Base-by-base conservation (phyloP, 1,140 invertebrate species). In the Macrobrachium nipponense region DNA sequence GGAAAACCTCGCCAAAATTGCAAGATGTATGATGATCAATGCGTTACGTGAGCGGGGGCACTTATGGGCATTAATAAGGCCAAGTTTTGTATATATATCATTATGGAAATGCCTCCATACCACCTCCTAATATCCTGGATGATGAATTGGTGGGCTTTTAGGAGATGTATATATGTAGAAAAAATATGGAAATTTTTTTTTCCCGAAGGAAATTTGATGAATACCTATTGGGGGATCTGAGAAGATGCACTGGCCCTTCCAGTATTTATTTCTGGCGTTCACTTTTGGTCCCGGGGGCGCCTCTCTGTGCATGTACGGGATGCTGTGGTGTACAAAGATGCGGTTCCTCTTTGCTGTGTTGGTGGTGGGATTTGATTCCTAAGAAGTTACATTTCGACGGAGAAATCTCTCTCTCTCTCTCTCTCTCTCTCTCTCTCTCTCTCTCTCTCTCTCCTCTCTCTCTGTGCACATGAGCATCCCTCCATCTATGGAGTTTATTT, bases 1-100 rank as follows among this genome's bases (percentile, higher is more conserved):
- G 83, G 83, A 86, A 86, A 86, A 86, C 83, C 83, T 86, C 75
- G 62, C 83, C 83, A 86, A 86, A 86, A 86, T 86, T 86, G 83
- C 83, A 75, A 86, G 83, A 86, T 86, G 83, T 68, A 86, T 86
- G 83, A 80, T 86, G 83, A 86, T 86, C 83, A 86, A 86, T 86
- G 83, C 61, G 83, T 80, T 86, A 86, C 83, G 83, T 86, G 83
- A 86, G 83, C 64, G 59, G 75, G 59, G 83, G 83, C 83, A 80
- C 76, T 86, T 86, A 86, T 86, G 64, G 83, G 83, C 83, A 86
- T 86, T 86, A 86, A 86, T 86, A 86, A 86, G 83, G 83, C 83
- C 83, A 86, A 86, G 83, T 86, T 86, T 86, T 86, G 83, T 86
- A 86, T 86, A 86, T 86, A 86, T 86, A 86, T 86, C 83, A 86